Conservation (phyloP, 2,113 vertebrate genomes). For the Steatornis caripensis region DNA sequence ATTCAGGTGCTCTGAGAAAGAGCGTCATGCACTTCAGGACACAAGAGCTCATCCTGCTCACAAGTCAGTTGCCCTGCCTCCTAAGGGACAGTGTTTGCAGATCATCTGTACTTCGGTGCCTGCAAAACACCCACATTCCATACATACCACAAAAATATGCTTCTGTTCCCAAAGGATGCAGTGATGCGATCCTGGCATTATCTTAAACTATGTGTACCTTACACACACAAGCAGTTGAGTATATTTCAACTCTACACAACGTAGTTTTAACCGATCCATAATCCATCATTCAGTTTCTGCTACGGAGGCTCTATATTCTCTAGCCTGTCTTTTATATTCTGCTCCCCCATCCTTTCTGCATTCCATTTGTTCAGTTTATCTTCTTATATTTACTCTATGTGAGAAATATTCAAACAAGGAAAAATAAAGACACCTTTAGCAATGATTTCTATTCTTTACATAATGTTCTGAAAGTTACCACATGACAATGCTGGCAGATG, state of each 20-base stretch:
- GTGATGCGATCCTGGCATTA: not conserved
- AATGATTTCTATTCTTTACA: constrained; percentile 36
- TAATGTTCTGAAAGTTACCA: constrained; percentile 43
- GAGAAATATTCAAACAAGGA: constrained; percentile 36
- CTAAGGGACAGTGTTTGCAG: not conserved
- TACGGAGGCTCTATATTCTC: not conserved
- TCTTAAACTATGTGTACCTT: not conserved
- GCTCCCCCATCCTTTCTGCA: not conserved
- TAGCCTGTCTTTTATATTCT: not conserved
- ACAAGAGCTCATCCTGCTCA: not conserved
- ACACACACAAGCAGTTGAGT: not conserved
- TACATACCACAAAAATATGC: not conserved
- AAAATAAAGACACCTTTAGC: constrained; percentile 40
- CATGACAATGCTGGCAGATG: constrained; percentile 31
- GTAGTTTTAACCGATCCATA: not conserved
- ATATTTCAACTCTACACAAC: not conserved
- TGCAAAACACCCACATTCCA: not conserved
- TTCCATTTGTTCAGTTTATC: not conserved
- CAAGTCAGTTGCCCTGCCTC: not conserved
- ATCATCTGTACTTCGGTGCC: not conserved
- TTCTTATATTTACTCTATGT: constrained; percentile 15
- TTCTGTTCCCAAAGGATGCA: not conserved
- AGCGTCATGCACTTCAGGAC: not conserved
- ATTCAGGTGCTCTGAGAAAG: not conserved
- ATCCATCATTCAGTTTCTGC: not conserved